These are phyloP conservation scores for Endomychus coccineus DNA, from an alignment of 2,888 invertebrate species.

Conservation along the genomic window DNA sequence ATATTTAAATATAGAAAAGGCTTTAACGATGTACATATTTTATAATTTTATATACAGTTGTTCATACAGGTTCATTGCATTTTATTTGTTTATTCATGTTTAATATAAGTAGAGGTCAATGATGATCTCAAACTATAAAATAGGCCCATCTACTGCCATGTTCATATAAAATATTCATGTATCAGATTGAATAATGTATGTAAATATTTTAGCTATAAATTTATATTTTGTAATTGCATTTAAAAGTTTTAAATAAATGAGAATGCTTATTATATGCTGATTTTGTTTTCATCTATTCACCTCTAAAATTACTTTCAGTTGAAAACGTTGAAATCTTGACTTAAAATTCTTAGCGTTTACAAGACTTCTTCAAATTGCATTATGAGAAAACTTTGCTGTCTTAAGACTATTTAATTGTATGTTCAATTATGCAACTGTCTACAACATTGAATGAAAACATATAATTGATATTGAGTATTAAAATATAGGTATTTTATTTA, in stretches of 20 bases:
- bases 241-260: conserved; percentile 36
- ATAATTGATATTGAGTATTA: too few species aligned
- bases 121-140: conserved; percentile 26
- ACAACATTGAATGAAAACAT: too few species aligned
- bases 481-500: too few species aligned
- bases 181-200: conserved; percentile 25
- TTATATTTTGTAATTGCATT: conserved; percentile 37
- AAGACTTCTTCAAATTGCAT: too few species aligned
- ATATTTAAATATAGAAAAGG: conserved; percentile 32
- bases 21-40: conserved; percentile 32
- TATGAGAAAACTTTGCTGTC: too few species aligned
- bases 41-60: conserved; percentile 24
- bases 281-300: too few species aligned
- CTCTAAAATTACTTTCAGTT: too few species aligned
- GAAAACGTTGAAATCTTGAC: too few species aligned
- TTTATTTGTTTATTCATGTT: conserved; percentile 17
- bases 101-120: conserved; percentile 15
- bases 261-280: too few species aligned
- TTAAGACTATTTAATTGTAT: too few species aligned
- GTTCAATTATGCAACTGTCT: too few species aligned
- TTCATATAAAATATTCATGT: conserved; percentile 25
- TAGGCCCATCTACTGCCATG: conserved; percentile 31
- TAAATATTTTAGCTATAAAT: conserved; percentile 28
- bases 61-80: conserved; percentile 21
- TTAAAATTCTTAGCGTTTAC: too few species aligned